A percentile compares a stretch with the other conserved stretches of the same genome.
These are phyloP conservation scores for Caenorhabditis inopinata DNA, from an alignment of 1,140 invertebrate species.

Conservation along the genomic window DNA sequence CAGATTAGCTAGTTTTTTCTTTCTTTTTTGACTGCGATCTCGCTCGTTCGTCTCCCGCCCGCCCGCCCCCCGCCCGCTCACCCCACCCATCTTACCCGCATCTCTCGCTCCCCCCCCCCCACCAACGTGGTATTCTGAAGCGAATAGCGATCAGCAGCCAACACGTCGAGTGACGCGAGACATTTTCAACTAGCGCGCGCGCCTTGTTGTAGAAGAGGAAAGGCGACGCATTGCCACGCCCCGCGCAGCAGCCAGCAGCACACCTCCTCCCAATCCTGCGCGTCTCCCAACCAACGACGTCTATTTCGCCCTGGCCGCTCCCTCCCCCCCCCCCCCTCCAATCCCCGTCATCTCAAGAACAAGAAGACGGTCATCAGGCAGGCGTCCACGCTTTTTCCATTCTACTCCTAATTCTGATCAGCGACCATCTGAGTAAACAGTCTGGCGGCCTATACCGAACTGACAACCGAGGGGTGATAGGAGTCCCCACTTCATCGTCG, in stretches of 20 bases:
- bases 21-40: too few relatives aligned
- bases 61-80: background rate
- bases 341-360: slow-evolving; percentile 1
- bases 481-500: too few relatives aligned
- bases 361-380: slow-evolving; percentile 17
- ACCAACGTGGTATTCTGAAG: too few relatives aligned
- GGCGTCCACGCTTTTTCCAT: slow-evolving; percentile 19
- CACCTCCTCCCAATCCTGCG: background rate
- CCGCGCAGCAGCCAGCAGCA: too few relatives aligned
- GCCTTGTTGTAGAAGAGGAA: slow-evolving; percentile 20
- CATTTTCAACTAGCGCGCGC: slow-evolving; percentile 4
- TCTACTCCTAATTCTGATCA: too few relatives aligned
- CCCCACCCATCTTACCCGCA: background rate
- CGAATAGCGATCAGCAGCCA: too few relatives aligned
- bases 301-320: background rate
- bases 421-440: too few relatives aligned
- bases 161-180: background rate
- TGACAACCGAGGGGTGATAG: too few relatives aligned
- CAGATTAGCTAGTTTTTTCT: slow-evolving; percentile 32
- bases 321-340: background rate
- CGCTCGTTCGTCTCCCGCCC: slow-evolving; percentile 1
- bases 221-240: too few relatives aligned
- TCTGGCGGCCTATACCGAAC: too few relatives aligned
- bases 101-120: background rate
- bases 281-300: background rate